Evolutionary conservation across 1,140 invertebrate species (phyloP).

Genomic region (Geopemphigus sp.): DNA sequence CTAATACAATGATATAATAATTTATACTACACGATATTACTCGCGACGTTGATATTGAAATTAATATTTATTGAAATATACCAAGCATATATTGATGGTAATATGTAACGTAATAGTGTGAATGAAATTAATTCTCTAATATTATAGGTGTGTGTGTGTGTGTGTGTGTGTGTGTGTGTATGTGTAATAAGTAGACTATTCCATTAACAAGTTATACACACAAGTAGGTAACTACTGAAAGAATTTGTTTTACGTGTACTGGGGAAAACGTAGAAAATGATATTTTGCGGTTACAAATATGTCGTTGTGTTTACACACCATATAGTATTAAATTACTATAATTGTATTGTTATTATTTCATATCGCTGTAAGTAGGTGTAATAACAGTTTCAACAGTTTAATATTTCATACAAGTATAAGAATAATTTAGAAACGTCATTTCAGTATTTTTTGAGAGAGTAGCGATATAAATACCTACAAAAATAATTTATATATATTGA

Average conservation of each 20-base stretch:
- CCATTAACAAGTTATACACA: neutral
- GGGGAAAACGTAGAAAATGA: neutral
- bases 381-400: neutral
- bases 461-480: too few relatives aligned
- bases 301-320: neutral
- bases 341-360: constrained; percentile 11
- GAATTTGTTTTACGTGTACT: neutral
- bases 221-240: neutral
- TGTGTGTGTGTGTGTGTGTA: too few relatives aligned
- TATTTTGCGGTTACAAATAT: constrained; percentile 21
- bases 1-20: too few relatives aligned
- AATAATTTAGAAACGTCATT: too few relatives aligned
- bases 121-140: neutral
- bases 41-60: too few relatives aligned
- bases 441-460: too few relatives aligned
- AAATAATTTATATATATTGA: too few relatives aligned
- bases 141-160: too few relatives aligned
- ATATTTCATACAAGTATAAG: neutral
- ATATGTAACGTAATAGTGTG: neutral
- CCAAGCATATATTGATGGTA: too few relatives aligned
- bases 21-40: too few relatives aligned
- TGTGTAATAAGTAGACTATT: neutral
- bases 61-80: too few relatives aligned
- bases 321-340: constrained; percentile 17
- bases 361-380: neutral